Percentiles rank a stretch among this genome's conserved stretches.
Evolutionary conservation across 2,888 invertebrate genomes (phyloP).

Genomic region (Tenthredo notha): DNA sequence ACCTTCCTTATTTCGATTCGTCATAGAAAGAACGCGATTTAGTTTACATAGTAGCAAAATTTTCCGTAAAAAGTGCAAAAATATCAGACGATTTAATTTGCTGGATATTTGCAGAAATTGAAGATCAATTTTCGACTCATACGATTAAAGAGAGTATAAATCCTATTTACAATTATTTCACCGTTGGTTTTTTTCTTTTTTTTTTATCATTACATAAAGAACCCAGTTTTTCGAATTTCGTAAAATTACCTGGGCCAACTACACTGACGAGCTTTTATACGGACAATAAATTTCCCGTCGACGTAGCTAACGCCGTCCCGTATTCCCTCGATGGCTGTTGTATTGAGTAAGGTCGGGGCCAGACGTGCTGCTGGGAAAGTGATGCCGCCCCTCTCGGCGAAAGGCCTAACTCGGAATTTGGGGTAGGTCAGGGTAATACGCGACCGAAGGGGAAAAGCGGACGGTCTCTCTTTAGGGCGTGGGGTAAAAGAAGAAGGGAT

Average conservation of each 20-base stretch:
- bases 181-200: neutral
- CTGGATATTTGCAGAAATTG: no score
- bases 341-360: conserved; percentile 76
- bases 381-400: conserved; percentile 66
- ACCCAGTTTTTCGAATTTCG: neutral
- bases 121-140: neutral
- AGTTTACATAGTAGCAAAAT: neutral
- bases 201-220: neutral
- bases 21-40: neutral
- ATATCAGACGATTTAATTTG: neutral
- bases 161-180: neutral
- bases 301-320: conserved; percentile 63
- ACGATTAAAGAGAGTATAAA: neutral
- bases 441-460: conserved; percentile 51
- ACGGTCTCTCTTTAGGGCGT: conserved; percentile 38
- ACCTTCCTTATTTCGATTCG: neutral
- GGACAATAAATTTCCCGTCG: conserved; percentile 69
- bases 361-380: conserved; percentile 69
- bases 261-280: neutral
- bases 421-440: conserved; percentile 69
- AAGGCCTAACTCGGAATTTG: conserved; percentile 73
- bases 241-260: neutral
- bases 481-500: neutral
- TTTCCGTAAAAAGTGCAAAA: neutral
- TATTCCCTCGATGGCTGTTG: conserved; percentile 53